phyloP scores from a whole-genome alignment of 2,888 invertebrate species.

The Metalampra italica region DNA sequence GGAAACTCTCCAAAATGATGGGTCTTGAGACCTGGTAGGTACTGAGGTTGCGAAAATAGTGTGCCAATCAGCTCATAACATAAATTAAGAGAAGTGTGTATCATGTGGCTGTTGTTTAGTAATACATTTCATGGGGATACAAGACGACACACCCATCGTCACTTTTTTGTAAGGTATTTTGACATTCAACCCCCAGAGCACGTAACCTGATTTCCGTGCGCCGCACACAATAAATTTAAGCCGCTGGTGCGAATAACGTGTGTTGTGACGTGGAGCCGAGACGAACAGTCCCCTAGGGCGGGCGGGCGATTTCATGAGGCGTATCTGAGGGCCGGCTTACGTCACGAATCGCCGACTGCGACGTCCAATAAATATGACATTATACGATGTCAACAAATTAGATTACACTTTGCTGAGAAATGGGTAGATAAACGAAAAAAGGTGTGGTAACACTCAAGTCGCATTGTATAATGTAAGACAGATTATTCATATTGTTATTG shows the following conservation, averaged over 20 bases:
- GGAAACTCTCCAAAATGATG: no score
- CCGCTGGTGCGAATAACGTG: constrained; percentile 18
- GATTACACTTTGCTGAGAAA: neutral
- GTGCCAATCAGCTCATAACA: no score
- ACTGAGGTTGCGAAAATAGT: no score
- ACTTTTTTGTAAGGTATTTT: neutral
- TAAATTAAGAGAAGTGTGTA: no score
- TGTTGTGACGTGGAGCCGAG: constrained; percentile 40
- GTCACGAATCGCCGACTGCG: constrained; percentile 24
- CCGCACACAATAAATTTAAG: neutral
- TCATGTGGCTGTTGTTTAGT: no score
- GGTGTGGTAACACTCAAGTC: no score
- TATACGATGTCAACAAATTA: neutral
- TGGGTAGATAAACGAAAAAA: neutral
- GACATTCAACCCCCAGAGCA: neutral
- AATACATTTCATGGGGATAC: no score
- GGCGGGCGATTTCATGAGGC: constrained; percentile 7
- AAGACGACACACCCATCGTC: no score
- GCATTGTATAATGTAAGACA: no score
- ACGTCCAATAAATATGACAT: neutral
- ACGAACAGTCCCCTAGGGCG: constrained; percentile 36
- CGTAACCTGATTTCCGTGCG: neutral
- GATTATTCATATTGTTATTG: no score
- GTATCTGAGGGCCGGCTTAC: constrained; percentile 15
- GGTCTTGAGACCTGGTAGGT: no score